These are phyloP conservation scores for Chondrilla cf. caribensis DNA, from an alignment of 37 sponge, comb jelly and placozoan species.

Conservation along the genomic window DNA sequence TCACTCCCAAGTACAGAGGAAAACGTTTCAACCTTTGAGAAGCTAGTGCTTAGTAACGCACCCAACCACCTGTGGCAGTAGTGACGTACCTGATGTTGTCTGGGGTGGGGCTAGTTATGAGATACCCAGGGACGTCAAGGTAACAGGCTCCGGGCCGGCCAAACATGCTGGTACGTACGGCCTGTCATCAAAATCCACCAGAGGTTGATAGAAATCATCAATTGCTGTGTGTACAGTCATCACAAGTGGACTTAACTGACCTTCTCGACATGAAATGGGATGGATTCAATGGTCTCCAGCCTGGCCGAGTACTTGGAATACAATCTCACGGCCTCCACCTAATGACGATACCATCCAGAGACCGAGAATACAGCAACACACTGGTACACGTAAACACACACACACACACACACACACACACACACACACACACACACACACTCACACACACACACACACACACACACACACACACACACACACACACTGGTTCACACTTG, in stretches of 20 bases:
- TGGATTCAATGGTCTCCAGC: slow-evolving; percentile 62
- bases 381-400: no score
- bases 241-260: no score
- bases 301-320: slow-evolving; percentile 79
- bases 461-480: not conserved
- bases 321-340: slow-evolving; percentile 21
- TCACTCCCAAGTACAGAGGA: no score
- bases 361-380: not conserved
- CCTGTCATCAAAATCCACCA: slow-evolving; percentile 36
- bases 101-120: slow-evolving; percentile 35
- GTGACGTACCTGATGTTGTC: slow-evolving; percentile 33
- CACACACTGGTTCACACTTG: slow-evolving; percentile 36
- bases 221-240: no score
- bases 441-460: no score
- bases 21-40: no score
- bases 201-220: no score
- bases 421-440: slow-evolving; percentile 5
- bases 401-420: not conserved
- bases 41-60: no score
- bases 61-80: no score
- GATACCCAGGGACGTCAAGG: slow-evolving; percentile 83
- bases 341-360: not conserved
- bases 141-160: slow-evolving; percentile 88
- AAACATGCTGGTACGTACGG: slow-evolving; percentile 60
- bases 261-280: slow-evolving; percentile 87